Base-by-base conservation (phyloP, 2,888 invertebrate species). In the Aelia acuminata region DNA sequence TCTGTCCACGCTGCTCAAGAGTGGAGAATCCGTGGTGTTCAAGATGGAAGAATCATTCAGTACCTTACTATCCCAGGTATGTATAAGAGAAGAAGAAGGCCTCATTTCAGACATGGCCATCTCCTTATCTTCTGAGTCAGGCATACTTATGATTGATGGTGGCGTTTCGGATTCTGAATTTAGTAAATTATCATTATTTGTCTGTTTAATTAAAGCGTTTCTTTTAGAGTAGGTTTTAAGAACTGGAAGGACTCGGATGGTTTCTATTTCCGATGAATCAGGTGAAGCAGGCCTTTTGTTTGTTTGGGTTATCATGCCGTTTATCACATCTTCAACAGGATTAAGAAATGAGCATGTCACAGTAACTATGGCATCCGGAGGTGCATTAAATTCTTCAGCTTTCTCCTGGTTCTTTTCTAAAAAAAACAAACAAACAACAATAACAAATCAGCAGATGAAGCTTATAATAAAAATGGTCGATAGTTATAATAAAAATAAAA, bases 201-300 rank as follows among this genome's bases (percentile, higher is more conserved):
- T 80, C 13, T n/a, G 39, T 80, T 80, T 80, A 80, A n/a, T 80
- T 22, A 80, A 80, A 43, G 43, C 10, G n/a, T 80, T 80, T n/a
- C 43, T 80, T 43, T 43, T 15, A 43, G 80, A 8, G 13, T 80
- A 80, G 22, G 80, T 80, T 22, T 80, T 80, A 80, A 43, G 43
- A n/a, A 80, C 39, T 35, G 39, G 80, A 43, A n/a, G 39, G 4
- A 43, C 43, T 80, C 43, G 43, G 13, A 39, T 80, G 18, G 80
- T 43, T 80, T 80, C 43, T 20, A 47, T 80, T 80, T 80, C 43
- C n/a, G 80, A 11, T n/a, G 11, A 13, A 80, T 43, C 80, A 3
- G 80, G 80, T 3, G 80, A 80, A 47, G 43, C 43, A 35, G 80
- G 80, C 39, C 80, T 80, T 47, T 39, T 80, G 8, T 70, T 70